These are phyloP conservation scores for Hemibagrus wyckioides DNA, from an alignment of 2,113 vertebrate species.

Conservation along the genomic window DNA sequence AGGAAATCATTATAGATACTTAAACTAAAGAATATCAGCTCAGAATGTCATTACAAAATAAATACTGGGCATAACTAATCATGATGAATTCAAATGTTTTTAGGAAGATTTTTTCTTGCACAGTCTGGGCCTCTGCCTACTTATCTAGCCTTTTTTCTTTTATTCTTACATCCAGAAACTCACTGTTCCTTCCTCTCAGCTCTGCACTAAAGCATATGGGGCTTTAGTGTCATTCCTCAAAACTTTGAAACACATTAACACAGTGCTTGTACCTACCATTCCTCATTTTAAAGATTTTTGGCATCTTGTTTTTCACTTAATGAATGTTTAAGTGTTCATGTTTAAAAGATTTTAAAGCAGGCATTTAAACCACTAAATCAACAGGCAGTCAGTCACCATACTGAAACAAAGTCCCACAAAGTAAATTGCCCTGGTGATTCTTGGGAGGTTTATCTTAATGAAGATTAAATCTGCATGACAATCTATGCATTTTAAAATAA, in stretches of 20 bases:
- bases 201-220: not conserved
- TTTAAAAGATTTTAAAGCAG: not conserved
- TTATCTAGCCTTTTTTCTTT: not conserved
- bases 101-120: too few species aligned
- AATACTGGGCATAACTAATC: too few species aligned
- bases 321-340: not conserved
- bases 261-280: not conserved
- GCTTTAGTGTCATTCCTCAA: not conserved
- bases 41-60: too few species aligned
- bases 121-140: not conserved
- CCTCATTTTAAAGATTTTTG: not conserved
- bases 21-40: too few species aligned
- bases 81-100: too few species aligned
- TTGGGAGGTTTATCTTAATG: not conserved
- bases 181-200: not conserved
- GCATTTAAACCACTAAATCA: slow-evolving; percentile 14
- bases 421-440: not conserved
- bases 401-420: not conserved
- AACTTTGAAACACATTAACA: not conserved
- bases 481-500: slow-evolving; percentile 9
- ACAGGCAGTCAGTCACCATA: not conserved
- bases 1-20: too few species aligned
- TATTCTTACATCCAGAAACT: not conserved
- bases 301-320: not conserved
- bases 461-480: not conserved